Base-by-base conservation (phyloP, 2,888 invertebrate genomes). In the Dynastes tityus region DNA sequence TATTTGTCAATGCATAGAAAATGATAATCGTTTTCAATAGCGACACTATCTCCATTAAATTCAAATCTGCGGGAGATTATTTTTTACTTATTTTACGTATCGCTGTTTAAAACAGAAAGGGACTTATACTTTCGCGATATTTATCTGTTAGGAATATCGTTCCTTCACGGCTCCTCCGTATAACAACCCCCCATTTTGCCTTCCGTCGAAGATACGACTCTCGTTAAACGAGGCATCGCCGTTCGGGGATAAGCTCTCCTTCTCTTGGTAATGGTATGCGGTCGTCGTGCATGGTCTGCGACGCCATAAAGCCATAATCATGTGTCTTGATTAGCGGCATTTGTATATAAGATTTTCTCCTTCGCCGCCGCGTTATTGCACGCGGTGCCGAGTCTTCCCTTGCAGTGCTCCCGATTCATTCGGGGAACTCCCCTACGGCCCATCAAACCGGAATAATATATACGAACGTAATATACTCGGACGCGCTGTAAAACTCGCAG, bases 241-340 rank as follows among this genome's bases (percentile, higher is more conserved):
- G 53, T 78, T 74, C 78, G 55, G 64, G 78, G 74, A 78, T 78
- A 78, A 78, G 65, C 78, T 74, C 78, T 74, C 65, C 65, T 53
- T 64, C 45, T 63, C 53, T 37, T 37, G 63, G 58, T 73, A 78
- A 78, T 71, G 73, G 83, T 84, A 84, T 84, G 84, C 85, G 85
- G 85, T 83, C 83, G 85, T 83, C 83, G 83, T 84, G 85, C 86
- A 86, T 86, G 85, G 85, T 85, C 85, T 85, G 84, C 83, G 84
- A 83, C 83, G 84, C 84, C 84, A 82, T 84, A 84, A 83, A 84
- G 85, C 87, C 87, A 88, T 89, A 89, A 89, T 88, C 88, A 87
- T 89, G 88, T 87, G 88, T 89, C 89, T 89, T 89, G 89, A 89
- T 89, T 89, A 89, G 88, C 87, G 85, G 87, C 88, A 87, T 88